Evolutionary conservation across 1,140 invertebrate genomes (phyloP), one percentile per base, ranked within the genome.

Genomic region (Drosophila ironensis): DNA sequence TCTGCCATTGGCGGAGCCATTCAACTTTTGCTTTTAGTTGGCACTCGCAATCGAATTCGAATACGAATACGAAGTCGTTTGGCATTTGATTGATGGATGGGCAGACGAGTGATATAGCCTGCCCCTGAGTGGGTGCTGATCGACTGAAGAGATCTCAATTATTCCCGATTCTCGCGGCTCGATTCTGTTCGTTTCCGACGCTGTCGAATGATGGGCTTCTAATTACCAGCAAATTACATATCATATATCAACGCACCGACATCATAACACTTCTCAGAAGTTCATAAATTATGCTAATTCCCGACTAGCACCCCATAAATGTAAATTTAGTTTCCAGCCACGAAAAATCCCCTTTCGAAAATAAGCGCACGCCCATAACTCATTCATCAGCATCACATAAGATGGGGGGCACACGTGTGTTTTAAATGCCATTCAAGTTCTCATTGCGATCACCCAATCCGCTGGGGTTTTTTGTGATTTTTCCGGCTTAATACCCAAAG

Each of bases 21-120:
- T 75, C 69, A 78, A 73, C 74, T 74, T 73, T 86, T 78, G 78
- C 80, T 86, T 84, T 86, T 63, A 78, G 60, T 46, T 40, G 5
- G 54, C 30, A 28, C 33, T 63, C 5, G 28, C 4, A 9, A 38
- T 40, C 11, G 4, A 1, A n/a, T 33, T 33, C 28, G 11, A n/a
- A n/a, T n/a, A n/a, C n/a, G n/a, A n/a, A n/a, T n/a, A n/a, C n/a
- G n/a, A n/a, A n/a, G n/a, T n/a, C n/a, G n/a, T n/a, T n/a, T n/a
- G n/a, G n/a, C n/a, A 9, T 11, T 46, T 71, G 68, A 71, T 71
- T 71, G 68, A 71, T 82, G 38, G 70, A 72, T 61, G 77, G 69
- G 25, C 27, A 51, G 41, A 27, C 70, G 67, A 68, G 50, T 59
- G 42, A 70, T 35, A 42, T 42, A 17, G 19, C 35, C 41, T 33